phyloP scores from a whole-genome alignment of 2,888 invertebrate species.

The Mimachlamys varia region DNA sequence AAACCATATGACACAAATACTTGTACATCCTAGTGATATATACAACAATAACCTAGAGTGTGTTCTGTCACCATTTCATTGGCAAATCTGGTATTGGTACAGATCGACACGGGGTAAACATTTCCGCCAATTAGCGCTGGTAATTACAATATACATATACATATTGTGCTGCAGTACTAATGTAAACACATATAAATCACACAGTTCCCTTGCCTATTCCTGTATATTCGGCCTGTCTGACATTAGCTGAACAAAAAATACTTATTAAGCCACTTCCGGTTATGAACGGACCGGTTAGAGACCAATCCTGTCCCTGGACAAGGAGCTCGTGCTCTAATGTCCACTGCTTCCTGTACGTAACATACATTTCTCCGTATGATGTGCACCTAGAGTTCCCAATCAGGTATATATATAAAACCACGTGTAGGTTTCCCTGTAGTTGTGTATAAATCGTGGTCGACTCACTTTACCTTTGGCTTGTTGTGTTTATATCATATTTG shows the following conservation, averaged over 20 bases:
- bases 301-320: not conserved
- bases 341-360: not conserved
- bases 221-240: not conserved
- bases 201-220: not conserved
- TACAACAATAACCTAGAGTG: not conserved
- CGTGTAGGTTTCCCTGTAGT: not conserved
- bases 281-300: not conserved
- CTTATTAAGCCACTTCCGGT: not conserved
- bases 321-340: not conserved
- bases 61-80: not conserved
- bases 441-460: not conserved
- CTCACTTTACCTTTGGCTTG: not conserved
- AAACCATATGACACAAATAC: not conserved
- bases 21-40: not conserved
- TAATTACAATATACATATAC: not conserved
- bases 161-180: not conserved
- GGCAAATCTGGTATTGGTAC: not conserved
- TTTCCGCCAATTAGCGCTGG: not conserved
- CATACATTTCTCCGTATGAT: not conserved
- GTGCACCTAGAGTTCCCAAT: not conserved
- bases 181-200: not conserved
- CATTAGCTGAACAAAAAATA: not conserved
- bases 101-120: not conserved
- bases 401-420: not conserved
- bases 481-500: too few relatives aligned